Evolutionary conservation across 2,888 invertebrate species (phyloP).

Genomic region (Dromius quadrimaculatus): DNA sequence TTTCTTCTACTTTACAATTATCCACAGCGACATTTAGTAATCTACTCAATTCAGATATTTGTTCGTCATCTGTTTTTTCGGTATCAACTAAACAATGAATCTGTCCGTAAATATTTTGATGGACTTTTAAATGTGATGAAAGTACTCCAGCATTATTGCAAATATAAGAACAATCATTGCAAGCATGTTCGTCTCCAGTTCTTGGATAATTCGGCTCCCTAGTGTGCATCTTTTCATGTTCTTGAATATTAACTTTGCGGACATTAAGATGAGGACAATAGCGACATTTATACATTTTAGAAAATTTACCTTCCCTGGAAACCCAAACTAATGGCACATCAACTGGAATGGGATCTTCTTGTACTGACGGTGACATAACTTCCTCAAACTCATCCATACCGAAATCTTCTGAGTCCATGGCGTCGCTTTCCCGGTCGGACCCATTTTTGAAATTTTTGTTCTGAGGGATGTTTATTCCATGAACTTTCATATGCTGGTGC

Average conservation of each 20-base stretch:
- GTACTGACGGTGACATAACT: constrained; percentile 55
- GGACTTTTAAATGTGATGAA: constrained; percentile 78
- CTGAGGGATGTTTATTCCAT: constrained; percentile 71
- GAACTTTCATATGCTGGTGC: constrained; percentile 86
- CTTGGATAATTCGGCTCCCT: constrained; percentile 60
- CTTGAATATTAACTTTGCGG: constrained; percentile 82
- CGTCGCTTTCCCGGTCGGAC: constrained; percentile 54
- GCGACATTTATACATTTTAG: constrained; percentile 87
- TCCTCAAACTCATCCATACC: constrained; percentile 62
- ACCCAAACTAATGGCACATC: constrained; percentile 84
- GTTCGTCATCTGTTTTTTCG: constrained; percentile 76
- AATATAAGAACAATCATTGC: constrained; percentile 84
- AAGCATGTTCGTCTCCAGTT: constrained; percentile 73
- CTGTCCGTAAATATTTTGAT: constrained; percentile 78
- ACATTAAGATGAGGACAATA: constrained; percentile 87
- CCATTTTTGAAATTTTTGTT: constrained; percentile 59
- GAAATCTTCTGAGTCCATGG: constrained; percentile 61
- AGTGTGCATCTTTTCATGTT: constrained; percentile 86
- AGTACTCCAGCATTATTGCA: constrained; percentile 79
- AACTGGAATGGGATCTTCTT: constrained; percentile 68
- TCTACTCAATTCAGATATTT: constrained; percentile 68
- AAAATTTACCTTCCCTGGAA: constrained; percentile 77
- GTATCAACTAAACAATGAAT: constrained; percentile 79
- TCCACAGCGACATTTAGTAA: constrained; percentile 56
- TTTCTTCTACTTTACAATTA: constrained; percentile 60